phyloP scores from a whole-genome alignment of 2,797 vertebrate species.

The Intellagama lesueurii region DNA sequence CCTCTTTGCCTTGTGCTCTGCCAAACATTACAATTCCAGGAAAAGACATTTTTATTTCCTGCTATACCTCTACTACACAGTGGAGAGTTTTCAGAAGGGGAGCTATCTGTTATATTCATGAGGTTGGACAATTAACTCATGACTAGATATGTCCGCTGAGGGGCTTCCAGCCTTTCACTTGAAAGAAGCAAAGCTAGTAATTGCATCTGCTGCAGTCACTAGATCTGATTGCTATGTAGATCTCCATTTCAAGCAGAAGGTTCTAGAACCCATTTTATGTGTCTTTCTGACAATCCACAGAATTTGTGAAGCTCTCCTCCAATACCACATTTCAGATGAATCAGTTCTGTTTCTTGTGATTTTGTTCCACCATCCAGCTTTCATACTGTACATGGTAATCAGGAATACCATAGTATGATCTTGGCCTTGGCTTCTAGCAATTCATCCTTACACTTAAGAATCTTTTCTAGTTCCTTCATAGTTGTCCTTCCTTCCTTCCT shows the following conservation, averaged over 20 bases:
- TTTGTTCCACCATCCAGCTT: neutral
- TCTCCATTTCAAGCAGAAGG: neutral
- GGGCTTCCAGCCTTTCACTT: neutral
- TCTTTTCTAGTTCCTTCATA: too few species aligned
- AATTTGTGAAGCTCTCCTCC: neutral
- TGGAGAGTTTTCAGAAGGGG: neutral
- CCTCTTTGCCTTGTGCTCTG: neutral
- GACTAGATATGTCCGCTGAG: neutral
- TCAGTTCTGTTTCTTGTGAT: neutral
- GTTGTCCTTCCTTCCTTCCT: too few species aligned
- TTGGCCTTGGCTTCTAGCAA: too few species aligned
- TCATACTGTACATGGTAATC: too few species aligned
- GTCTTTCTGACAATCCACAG: neutral
- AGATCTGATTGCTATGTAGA: neutral
- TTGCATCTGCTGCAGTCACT: conserved; percentile 6
- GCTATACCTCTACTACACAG: neutral
- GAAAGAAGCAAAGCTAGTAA: conserved; percentile 2
- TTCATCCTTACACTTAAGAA: too few species aligned
- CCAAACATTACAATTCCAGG: neutral
- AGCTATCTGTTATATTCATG: neutral
- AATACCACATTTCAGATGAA: neutral
- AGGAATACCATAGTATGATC: too few species aligned
- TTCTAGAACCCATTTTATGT: too few species aligned
- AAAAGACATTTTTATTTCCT: neutral
- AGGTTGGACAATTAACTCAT: neutral